phyloP scores from a whole-genome alignment of 2,888 invertebrate species.

The Thyatira batis region DNA sequence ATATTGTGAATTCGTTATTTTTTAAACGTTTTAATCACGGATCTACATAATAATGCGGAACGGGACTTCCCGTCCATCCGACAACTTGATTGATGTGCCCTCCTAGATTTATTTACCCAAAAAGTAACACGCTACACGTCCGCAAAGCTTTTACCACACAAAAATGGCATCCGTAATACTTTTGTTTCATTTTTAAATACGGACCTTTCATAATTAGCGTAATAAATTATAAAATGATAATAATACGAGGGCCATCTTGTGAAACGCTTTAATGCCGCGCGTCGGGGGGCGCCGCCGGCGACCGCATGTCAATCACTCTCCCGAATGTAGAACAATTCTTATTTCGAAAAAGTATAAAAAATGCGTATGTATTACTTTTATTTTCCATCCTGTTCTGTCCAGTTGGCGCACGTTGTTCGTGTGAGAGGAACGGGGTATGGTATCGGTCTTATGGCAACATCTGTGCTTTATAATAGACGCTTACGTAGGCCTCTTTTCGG shows the following conservation, averaged over 20 bases:
- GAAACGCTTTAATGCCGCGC: slow-evolving; percentile 71
- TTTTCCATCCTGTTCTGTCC: slow-evolving; percentile 59
- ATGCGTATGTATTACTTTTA: slow-evolving; percentile 69
- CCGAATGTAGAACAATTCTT: slow-evolving; percentile 80
- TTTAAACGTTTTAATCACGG: slow-evolving; percentile 74
- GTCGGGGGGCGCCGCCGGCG: slow-evolving; percentile 75
- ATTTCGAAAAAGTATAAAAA: slow-evolving; percentile 76
- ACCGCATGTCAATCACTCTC: slow-evolving; percentile 81
- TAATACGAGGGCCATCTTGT: slow-evolving; percentile 78
- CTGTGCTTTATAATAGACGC: slow-evolving; percentile 81
- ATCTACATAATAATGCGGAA: slow-evolving; percentile 77
- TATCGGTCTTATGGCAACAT: slow-evolving; percentile 77
- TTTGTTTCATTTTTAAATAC: slow-evolving; percentile 80
- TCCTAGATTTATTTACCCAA: slow-evolving; percentile 76
- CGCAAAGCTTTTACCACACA: slow-evolving; percentile 67
- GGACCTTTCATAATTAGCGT: slow-evolving; percentile 79
- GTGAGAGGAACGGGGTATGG: slow-evolving; percentile 57
- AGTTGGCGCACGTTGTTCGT: slow-evolving; percentile 30
- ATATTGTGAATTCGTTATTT: slow-evolving; percentile 73
- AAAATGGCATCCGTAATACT: slow-evolving; percentile 70
- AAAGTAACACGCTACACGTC: slow-evolving; percentile 73
- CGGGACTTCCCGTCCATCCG: slow-evolving; percentile 77
- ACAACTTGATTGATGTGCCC: slow-evolving; percentile 79
- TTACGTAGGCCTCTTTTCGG: slow-evolving; percentile 82
- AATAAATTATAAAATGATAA: slow-evolving; percentile 82